Evolutionary conservation across 2,113 vertebrate species (phyloP).

Genomic region (Crotalus helleri): DNA sequence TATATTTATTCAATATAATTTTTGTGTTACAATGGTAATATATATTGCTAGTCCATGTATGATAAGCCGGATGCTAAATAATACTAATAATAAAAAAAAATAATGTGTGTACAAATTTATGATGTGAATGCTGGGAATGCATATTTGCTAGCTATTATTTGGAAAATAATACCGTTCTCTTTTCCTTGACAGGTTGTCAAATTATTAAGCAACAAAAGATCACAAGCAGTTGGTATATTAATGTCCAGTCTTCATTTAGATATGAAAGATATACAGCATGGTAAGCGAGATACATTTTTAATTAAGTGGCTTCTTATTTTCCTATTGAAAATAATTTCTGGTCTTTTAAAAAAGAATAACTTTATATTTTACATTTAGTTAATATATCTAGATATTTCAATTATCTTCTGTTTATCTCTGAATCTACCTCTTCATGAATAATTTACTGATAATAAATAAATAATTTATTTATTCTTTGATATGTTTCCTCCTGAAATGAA

Average conservation of each 20-base stretch:
- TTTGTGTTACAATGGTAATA: conserved; percentile 11
- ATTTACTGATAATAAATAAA: not conserved
- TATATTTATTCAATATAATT: not conserved
- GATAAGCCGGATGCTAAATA: not conserved
- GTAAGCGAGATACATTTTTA: conserved; percentile 71
- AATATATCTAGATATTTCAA: not conserved
- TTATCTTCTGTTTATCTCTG: not conserved
- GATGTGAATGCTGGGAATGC: not conserved
- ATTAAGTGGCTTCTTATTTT: not conserved
- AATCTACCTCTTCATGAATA: not conserved
- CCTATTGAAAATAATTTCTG: not conserved
- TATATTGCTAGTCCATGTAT: not conserved
- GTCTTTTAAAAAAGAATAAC: not conserved
- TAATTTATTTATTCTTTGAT: not conserved
- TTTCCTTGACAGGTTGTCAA: conserved; percentile 84
- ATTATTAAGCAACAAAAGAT: conserved; percentile 94
- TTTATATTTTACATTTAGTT: not conserved
- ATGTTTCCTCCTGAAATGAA: not conserved
- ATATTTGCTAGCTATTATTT: conserved; percentile 7
- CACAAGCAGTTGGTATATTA: conserved; percentile 95
- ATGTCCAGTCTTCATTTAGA: conserved; percentile 98
- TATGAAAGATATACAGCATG: conserved; percentile 95
- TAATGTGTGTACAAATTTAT: conserved; percentile 14
- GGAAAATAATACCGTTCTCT: conserved; percentile 34
- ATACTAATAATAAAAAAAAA: not conserved